Evolutionary conservation across 2,113 vertebrate species (phyloP), one percentile per base, ranked within the genome.

Genomic region (Nettapus auritus): DNA sequence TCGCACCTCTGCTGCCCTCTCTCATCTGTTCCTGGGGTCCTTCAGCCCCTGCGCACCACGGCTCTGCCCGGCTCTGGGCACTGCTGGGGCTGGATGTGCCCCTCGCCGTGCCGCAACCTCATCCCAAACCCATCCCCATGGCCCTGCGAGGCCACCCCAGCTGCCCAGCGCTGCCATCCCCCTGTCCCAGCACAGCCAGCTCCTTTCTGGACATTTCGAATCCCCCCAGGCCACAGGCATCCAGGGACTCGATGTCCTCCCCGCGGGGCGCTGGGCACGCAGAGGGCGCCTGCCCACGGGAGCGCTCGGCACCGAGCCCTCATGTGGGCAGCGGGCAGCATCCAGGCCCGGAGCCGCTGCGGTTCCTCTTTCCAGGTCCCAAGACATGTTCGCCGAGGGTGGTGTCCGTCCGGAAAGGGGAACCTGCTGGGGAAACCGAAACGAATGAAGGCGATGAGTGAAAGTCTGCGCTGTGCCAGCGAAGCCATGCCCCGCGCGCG

Each of bases 401-500:
- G 38, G 34, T 19, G 77, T 19, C 3, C 44, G 9, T 34, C 17
- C 9, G 60, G 50, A 3, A 82, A 74, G 42, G 36, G 55, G 67
- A 89, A 86, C 34, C 13, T n/a, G 6, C n/a, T 4, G 3, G 13
- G 66, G 53, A 59, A 60, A 38, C 2, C 1, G 1, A 74, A 87
- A 48, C 3, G 20, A 8, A 16, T 7, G 48, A 12, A 16, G 53
- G 66, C 26, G 46, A 77, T 18, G 8, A 34, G 59, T 69, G 89
- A 86, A 88, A 53, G 60, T 14, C 52, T 3, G 15, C 6, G 3
- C 21, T 2, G 33, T 21, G 57, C 6, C 48, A 6, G 14, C 4
- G 50, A 38, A 2, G 2, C 19, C 8, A 0, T 0, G 29, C n/a
- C 50, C 11, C 4, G 42, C 1, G 1, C 19, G 31, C 3, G 0